Conservation (phyloP, 64 coral and sea anemone species). For the Anthopleura sola region DNA sequence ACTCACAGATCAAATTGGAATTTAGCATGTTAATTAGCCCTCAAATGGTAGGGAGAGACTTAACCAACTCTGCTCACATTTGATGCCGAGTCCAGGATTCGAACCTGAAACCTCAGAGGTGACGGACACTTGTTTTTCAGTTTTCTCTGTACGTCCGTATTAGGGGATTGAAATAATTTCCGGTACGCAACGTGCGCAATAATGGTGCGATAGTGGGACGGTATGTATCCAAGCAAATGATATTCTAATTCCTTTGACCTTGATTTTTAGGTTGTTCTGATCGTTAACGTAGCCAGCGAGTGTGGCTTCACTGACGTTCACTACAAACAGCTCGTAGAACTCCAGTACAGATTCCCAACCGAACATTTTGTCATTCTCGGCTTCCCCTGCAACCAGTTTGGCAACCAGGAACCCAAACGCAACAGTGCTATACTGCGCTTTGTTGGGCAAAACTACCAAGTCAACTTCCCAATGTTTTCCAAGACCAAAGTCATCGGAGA, state of each 20-base stretch:
- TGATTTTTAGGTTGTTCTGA: constrained; percentile 57
- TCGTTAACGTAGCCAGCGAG: constrained; percentile 97
- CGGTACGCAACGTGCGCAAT: too few relatives aligned
- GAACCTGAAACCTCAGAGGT: too few relatives aligned
- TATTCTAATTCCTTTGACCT: not conserved
- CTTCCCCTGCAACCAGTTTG: constrained; percentile 98
- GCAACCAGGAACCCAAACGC: constrained; percentile 80
- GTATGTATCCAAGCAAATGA: too few relatives aligned
- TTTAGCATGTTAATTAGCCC: too few relatives aligned
- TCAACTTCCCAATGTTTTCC: constrained; percentile 88
- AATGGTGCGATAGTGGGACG: too few relatives aligned
- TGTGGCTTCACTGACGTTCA: constrained; percentile 92
- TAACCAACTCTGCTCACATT: too few relatives aligned
- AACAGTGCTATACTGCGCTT: constrained; percentile 74
- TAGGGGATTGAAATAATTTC: too few relatives aligned
- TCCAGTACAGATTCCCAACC: constrained; percentile 51
- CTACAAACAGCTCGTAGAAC: constrained; percentile 84
- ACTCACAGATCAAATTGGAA: too few relatives aligned
- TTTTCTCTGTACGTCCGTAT: too few relatives aligned
- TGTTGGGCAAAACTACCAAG: constrained; percentile 61
- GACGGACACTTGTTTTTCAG: too few relatives aligned
- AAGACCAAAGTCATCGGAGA: constrained; percentile 80
- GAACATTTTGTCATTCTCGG: constrained; percentile 80
- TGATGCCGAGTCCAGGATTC: too few relatives aligned
- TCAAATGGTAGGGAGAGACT: too few relatives aligned